phyloP scores from a whole-genome alignment of 2,797 vertebrate species.

The Helostoma temminkii region DNA sequence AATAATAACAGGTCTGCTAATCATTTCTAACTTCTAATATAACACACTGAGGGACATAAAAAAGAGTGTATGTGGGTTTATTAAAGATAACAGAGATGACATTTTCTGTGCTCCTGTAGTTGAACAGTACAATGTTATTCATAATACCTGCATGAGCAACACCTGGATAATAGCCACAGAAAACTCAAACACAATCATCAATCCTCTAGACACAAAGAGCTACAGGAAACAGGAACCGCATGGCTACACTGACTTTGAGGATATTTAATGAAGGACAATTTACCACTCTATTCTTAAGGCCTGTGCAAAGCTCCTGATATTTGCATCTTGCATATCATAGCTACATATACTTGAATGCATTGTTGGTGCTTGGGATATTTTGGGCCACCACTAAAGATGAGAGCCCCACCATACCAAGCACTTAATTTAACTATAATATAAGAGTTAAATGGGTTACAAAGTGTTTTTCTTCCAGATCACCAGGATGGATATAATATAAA shows the following conservation, averaged over 20 bases:
- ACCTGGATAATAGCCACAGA: too few species aligned
- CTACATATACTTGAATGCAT: too few species aligned
- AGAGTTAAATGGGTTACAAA: not conserved
- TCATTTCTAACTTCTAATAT: not conserved
- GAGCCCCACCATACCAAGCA: accelerated
- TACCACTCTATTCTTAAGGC: too few species aligned
- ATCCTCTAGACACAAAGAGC: too few species aligned
- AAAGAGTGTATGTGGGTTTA: not conserved
- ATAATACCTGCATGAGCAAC: too few species aligned
- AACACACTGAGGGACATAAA: not conserved
- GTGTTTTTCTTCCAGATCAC: not conserved
- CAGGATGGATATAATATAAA: accelerated
- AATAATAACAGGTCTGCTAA: constrained; percentile 58
- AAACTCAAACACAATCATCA: too few species aligned
- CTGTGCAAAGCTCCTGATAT: too few species aligned
- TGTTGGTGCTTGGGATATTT: not conserved
- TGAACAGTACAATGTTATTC: too few species aligned
- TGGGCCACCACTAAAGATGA: accelerated
- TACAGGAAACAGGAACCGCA: too few species aligned
- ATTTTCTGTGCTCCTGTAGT: not conserved
- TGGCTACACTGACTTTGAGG: too few species aligned
- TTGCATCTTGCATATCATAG: too few species aligned
- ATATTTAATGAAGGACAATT: too few species aligned
- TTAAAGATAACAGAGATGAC: not conserved
- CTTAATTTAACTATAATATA: not conserved